phyloP scores from a whole-genome alignment of 2,888 invertebrate species.

The Plebejus anna region DNA sequence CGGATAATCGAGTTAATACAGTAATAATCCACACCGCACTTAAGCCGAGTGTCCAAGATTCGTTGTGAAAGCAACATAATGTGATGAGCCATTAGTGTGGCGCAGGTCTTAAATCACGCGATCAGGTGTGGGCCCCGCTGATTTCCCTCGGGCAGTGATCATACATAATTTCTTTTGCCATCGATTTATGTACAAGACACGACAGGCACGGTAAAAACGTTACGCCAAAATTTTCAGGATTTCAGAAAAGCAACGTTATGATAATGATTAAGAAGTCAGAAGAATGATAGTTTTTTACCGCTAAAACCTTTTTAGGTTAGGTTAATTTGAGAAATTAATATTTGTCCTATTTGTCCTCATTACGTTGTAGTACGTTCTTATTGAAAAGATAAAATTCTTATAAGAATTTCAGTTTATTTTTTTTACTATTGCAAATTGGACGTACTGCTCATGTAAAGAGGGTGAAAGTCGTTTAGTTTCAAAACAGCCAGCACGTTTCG shows the following conservation, averaged over 20 bases:
- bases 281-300: no score
- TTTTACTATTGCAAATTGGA: not conserved
- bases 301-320: no score
- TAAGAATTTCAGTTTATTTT: not conserved
- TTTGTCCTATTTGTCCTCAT: no score
- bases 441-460: not conserved
- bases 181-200: not conserved
- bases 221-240: not conserved
- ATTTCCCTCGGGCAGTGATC: slow-evolving; percentile 24
- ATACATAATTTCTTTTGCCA: slow-evolving; percentile 19
- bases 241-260: not conserved
- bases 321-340: no score
- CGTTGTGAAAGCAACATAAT: not conserved
- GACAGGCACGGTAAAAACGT: not conserved
- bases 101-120: slow-evolving; percentile 9
- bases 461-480: not conserved
- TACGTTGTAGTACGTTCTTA: no score
- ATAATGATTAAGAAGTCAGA: no score
- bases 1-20: no score
- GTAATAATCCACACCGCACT: not conserved
- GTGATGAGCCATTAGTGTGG: slow-evolving; percentile 13
- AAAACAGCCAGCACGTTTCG: not conserved
- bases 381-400: no score
- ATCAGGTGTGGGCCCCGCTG: slow-evolving; percentile 12
- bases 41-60: not conserved